These are phyloP conservation scores for Lycophotia porphyrea DNA, from an alignment of 2,888 invertebrate genomes.

Conservation along the genomic window DNA sequence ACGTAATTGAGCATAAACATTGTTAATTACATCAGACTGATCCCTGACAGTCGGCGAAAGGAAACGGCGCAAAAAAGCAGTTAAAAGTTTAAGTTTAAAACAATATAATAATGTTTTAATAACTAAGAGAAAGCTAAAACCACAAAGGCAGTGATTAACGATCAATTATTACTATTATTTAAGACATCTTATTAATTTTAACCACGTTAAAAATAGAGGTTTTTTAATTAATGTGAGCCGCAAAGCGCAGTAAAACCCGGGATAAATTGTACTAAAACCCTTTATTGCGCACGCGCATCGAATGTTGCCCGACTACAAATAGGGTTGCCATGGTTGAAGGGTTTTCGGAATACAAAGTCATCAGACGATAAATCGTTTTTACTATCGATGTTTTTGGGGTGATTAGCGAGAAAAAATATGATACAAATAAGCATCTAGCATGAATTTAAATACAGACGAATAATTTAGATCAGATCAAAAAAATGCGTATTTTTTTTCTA, in stretches of 20 bases:
- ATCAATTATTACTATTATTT: conserved; percentile 24
- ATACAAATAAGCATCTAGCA: neutral
- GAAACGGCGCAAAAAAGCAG: neutral
- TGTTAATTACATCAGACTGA: conserved; percentile 1
- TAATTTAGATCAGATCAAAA: too few relatives aligned
- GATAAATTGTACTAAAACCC: conserved; percentile 69
- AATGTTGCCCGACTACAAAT: conserved; percentile 52
- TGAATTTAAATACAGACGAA: neutral
- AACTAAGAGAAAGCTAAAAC: conserved; percentile 7
- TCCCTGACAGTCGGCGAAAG: neutral
- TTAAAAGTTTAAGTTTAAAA: conserved; percentile 32
- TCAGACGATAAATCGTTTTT: neutral
- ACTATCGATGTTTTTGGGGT: neutral
- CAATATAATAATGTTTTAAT: conserved; percentile 24
- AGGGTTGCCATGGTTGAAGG: conserved; percentile 47
- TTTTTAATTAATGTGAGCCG: conserved; percentile 63
- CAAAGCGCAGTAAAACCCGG: conserved; percentile 64
- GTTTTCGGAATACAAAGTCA: neutral
- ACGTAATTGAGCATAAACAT: conserved; percentile 10
- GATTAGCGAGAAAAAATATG: neutral
- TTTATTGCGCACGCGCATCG: conserved; percentile 68
- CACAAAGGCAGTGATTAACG: conserved; percentile 25
- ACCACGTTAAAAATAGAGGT: conserved; percentile 49
- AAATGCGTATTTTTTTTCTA: too few relatives aligned
- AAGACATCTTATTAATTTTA: conserved; percentile 42